Evolutionary conservation across 2,888 invertebrate species (phyloP), one percentile per base, ranked within the genome.

Genomic region (Cataglyphis cursor): DNA sequence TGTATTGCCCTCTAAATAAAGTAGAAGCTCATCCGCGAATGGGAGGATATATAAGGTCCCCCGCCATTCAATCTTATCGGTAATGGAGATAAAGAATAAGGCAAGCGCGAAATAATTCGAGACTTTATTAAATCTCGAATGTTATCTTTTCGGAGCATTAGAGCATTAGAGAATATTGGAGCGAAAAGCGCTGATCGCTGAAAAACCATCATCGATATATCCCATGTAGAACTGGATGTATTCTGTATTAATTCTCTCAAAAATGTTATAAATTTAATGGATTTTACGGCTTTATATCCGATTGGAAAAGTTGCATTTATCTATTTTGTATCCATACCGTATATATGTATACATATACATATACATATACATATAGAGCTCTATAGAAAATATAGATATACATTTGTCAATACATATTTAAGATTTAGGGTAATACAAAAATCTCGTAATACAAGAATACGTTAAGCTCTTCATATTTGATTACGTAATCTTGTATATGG

Each of bases 1-100:
- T 41, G 15, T 65, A 54, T 38, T 18, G 41, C 31, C 68, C 41
- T 78, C 44, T 78, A 78, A 78, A 78, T 78, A 78, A 78, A 70
- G 59, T 59, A 68, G 31, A 21, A 48, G 64, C 48, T 18, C 21
- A 75, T 64, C 64, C 74, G 38, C 15, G 48, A 4, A 31, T 24
- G 24, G 24, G 78, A 38, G 76, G 48, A 64, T 31, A 41, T 41
- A 38, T 41, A 10, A 18, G 21, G 12, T n/a, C n/a, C 10, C 57
- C 57, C 18, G 6, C n/a, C 18, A 24, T 41, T 10, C 57, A 59
- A 78, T 78, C 70, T 70, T 31, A 31, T 31, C 28, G 10, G 41
- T 68, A 68, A 70, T 59, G 70, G 64, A 78, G 41, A 12, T 59
- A 18, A 38, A 44, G 21, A 70, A 44, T 59, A 59, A 70, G 59